A percentile compares a stretch with the other conserved stretches of the same genome.
Evolutionary conservation across 2,888 invertebrate species (phyloP).

Genomic region (Cryptocheilus praepositus): DNA sequence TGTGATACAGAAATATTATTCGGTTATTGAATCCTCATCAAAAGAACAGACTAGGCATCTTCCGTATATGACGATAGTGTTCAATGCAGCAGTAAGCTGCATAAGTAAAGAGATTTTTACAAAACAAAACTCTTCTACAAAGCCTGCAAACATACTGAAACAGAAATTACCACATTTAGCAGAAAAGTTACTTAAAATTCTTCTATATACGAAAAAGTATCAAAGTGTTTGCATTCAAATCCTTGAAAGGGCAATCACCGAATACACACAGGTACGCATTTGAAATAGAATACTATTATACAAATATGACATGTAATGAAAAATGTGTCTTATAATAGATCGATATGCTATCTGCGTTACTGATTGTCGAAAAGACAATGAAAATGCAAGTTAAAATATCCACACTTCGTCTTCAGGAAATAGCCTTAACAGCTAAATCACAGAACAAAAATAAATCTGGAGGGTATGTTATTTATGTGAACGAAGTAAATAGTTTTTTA

Average conservation of each 20-base stretch:
- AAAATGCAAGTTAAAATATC: conserved; percentile 21
- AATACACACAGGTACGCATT: conserved; percentile 44
- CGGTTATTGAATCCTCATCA: conserved; percentile 23
- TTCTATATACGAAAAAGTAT: conserved; percentile 40
- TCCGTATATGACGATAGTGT: conserved; percentile 44
- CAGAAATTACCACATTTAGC: conserved; percentile 48
- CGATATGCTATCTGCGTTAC: conserved; percentile 46
- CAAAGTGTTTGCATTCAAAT: conserved; percentile 42
- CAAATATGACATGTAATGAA: conserved; percentile 11
- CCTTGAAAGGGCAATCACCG: conserved; percentile 39
- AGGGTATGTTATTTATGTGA: neutral
- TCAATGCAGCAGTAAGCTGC: conserved; percentile 48
- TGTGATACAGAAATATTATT: conserved; percentile 44
- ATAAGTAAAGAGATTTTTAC: conserved; percentile 44
- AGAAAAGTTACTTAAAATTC: conserved; percentile 43
- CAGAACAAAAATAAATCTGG: conserved; percentile 16
- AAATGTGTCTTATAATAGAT: conserved; percentile 40
- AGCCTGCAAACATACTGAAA: conserved; percentile 24
- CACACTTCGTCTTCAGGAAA: conserved; percentile 23
- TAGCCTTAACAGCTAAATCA: conserved; percentile 31
- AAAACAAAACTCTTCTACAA: neutral
- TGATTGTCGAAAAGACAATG: conserved; percentile 43
- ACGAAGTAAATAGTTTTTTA: neutral
- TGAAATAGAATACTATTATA: neutral
- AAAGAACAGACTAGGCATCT: conserved; percentile 21